These are phyloP conservation scores for Platanista minor DNA, from an alignment of 2,113 vertebrate genomes.

Conservation along the genomic window DNA sequence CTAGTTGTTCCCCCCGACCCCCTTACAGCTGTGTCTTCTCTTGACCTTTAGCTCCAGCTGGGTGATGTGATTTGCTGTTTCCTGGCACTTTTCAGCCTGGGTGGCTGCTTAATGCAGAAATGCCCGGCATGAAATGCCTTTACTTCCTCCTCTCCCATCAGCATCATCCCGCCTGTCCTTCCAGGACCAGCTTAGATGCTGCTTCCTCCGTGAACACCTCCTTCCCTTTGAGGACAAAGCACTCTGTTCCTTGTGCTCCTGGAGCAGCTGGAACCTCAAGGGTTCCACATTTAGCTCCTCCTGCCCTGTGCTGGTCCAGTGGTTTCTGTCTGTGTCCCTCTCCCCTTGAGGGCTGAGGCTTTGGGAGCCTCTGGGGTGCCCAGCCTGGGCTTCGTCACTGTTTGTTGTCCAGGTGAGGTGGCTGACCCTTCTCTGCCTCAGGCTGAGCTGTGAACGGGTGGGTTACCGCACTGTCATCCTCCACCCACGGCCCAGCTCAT, in stretches of 20 bases:
- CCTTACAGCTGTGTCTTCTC: background rate
- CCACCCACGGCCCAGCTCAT: background rate
- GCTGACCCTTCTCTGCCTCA: background rate
- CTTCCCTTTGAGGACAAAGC: fast-evolving
- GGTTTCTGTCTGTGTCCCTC: background rate
- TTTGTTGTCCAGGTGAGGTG: slow-evolving; percentile 10
- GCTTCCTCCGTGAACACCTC: background rate
- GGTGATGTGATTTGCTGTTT: background rate
- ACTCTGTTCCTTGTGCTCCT: fast-evolving
- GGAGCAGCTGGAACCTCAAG: background rate
- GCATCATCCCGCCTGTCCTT: background rate
- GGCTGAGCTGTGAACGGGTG: background rate
- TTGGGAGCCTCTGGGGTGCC: background rate
- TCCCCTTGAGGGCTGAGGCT: background rate
- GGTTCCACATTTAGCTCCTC: background rate
- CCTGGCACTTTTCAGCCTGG: background rate
- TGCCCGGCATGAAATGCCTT: background rate
- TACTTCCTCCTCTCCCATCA: background rate
- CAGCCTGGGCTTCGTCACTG: background rate
- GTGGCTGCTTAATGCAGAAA: background rate
- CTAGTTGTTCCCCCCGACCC: background rate
- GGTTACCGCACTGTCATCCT: background rate
- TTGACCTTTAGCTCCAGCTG: background rate
- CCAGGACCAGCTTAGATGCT: background rate
- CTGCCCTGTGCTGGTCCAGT: background rate